Conservation (phyloP, 1,140 invertebrate species). For the Zaprionus camerounensis region DNA sequence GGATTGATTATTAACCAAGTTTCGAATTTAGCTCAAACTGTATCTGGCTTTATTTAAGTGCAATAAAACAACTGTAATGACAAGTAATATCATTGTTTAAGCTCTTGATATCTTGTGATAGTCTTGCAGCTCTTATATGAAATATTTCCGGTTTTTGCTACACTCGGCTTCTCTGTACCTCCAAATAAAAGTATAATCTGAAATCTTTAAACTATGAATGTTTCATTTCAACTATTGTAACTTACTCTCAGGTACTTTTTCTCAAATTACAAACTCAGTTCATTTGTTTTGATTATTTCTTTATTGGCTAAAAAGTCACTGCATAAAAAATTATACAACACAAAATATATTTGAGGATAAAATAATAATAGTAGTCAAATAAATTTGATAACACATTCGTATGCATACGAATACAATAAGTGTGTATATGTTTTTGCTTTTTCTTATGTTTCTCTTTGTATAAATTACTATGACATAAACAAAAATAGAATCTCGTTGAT, state of each 20-base stretch:
- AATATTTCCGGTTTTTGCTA: slow-evolving; percentile 44
- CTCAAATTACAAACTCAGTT: not conserved
- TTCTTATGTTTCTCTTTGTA: slow-evolving; percentile 30
- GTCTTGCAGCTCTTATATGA: not conserved
- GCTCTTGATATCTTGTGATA: slow-evolving; percentile 3
- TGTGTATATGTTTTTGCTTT: slow-evolving; percentile 17
- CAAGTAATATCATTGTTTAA: not conserved
- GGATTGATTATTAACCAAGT: not conserved
- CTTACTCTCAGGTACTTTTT: not conserved
- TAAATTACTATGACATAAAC: slow-evolving; percentile 64
- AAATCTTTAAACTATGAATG: slow-evolving; percentile 15
- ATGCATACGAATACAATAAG: slow-evolving; percentile 69
- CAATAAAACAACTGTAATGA: slow-evolving; percentile 14
- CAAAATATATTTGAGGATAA: slow-evolving; percentile 72
- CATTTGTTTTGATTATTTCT: slow-evolving; percentile 51
- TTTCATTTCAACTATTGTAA: not conserved
- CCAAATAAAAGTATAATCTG: slow-evolving; percentile 22
- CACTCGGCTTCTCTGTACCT: slow-evolving; percentile 56
- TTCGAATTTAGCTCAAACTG: slow-evolving; percentile 25
- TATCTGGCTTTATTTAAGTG: slow-evolving; percentile 29
- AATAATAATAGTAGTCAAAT: slow-evolving; percentile 72
- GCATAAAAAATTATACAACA: slow-evolving; percentile 80
- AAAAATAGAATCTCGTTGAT: slow-evolving; percentile 48
- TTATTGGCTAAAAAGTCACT: slow-evolving; percentile 79
- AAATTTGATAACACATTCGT: slow-evolving; percentile 71